These are phyloP conservation scores for Tribolium madens DNA, from an alignment of 1,140 invertebrate species.

Conservation along the genomic window DNA sequence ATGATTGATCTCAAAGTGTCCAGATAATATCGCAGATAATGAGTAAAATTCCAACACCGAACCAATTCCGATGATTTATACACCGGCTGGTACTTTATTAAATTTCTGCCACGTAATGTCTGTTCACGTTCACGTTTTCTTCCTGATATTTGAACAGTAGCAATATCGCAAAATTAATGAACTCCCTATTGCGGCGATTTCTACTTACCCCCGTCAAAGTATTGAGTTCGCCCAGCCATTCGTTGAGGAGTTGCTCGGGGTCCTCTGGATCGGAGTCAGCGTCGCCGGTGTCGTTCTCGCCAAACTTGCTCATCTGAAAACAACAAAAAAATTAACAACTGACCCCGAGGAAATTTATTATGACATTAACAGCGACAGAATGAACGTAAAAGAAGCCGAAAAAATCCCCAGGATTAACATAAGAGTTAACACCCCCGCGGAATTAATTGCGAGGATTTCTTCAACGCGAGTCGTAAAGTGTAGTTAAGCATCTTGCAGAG, in stretches of 20 bases:
- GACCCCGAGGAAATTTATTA: not conserved
- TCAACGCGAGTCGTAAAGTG: not conserved
- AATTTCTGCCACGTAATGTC: slow-evolving; percentile 47
- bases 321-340: slow-evolving; percentile 24
- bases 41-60: slow-evolving; percentile 30
- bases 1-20: not conserved
- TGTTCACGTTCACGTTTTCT: slow-evolving; percentile 6
- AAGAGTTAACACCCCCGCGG: not conserved
- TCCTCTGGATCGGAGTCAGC: slow-evolving; percentile 70
- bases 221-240: slow-evolving; percentile 76
- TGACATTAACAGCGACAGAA: slow-evolving; percentile 1
- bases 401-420: not conserved
- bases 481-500: not conserved
- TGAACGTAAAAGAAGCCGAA: not conserved
- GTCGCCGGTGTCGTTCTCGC: slow-evolving; percentile 60
- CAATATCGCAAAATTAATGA: slow-evolving; percentile 34
- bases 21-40: slow-evolving; percentile 19
- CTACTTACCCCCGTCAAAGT: slow-evolving; percentile 75
- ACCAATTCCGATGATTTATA: slow-evolving; percentile 45
- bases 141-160: slow-evolving; percentile 33
- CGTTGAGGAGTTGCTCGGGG: slow-evolving; percentile 74
- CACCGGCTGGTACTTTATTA: slow-evolving; percentile 41
- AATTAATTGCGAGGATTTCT: not conserved
- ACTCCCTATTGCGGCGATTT: not conserved
- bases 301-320: slow-evolving; percentile 61